Evolutionary conservation across 2,797 vertebrate genomes (phyloP), one percentile per base, ranked within the genome.

Genomic region (Manis crassicaudata): DNA sequence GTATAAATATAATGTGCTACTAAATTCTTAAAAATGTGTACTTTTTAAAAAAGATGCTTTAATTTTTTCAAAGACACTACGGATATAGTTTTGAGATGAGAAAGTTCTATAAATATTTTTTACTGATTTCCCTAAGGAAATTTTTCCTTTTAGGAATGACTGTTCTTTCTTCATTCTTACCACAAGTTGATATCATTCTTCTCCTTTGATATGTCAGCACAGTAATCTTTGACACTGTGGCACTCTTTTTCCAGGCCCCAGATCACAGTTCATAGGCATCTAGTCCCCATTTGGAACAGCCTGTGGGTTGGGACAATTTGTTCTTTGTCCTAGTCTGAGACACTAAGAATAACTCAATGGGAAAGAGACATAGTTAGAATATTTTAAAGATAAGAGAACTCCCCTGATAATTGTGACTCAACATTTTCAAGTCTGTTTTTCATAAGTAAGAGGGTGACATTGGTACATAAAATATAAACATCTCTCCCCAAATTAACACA

Each of bases 331-430:
- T 58, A 21, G 20, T 56, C 75, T 58, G 16, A 92, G 79, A 94
- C 92, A 88, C 87, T 67, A 92, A 96, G 90, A 96, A 97, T 95
- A 96, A 91, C 77, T 80, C 84, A 75, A 70, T 96, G 90, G 95
- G 96, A 96, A 97, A 95, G 52, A 90, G 70, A 12, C 89, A 85
- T 87, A 83, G 85, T 58, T 95, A 35, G 83, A 88, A 92, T 82
- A 46, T 67, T 96, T 81, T 18, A 58, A 76, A 83, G 88, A 88
- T 7, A 91, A 46, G 82, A 75, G 76, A 87, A 93, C 43, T 94
- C 92, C 91, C 92, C 86, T 94, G 88, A 85, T 89, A 88, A 88
- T 95, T 80, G 76, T 95, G 90, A 97, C 65, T 94, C 88, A 94
- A 83, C 60, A 23, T 87, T 50, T 89, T 94, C 46, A 82, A 70